Percentiles rank a stretch among this genome's conserved stretches.
Evolutionary conservation across 2,888 invertebrate species (phyloP).

Genomic region (Phaonia tiefii): DNA sequence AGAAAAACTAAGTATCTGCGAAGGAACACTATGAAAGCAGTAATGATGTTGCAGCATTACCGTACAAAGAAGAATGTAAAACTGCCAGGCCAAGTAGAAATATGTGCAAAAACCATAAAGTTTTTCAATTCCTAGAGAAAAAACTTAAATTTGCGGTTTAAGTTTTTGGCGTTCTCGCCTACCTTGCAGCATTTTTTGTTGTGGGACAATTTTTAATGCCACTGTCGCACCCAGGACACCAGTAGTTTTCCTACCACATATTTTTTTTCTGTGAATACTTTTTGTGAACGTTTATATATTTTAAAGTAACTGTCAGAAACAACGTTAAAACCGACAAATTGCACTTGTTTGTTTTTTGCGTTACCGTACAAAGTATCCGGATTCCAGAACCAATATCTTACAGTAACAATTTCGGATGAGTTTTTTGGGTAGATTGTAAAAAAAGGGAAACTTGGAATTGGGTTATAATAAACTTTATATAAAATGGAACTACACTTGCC

Average conservation of each 20-base stretch:
- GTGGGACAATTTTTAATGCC: neutral
- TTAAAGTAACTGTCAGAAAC: slow-evolving; percentile 57
- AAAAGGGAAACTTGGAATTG: slow-evolving; percentile 20
- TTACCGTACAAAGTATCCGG: neutral
- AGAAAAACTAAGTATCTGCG: slow-evolving; percentile 15
- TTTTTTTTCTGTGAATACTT: neutral
- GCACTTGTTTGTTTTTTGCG: slow-evolving; percentile 9
- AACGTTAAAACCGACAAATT: slow-evolving; percentile 52
- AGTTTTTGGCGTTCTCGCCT: too few relatives aligned
- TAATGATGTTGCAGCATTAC: neutral
- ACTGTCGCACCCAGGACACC: neutral
- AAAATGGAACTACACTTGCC: slow-evolving; percentile 27
- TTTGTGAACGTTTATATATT: slow-evolving; percentile 2
- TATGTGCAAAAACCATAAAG: slow-evolving; percentile 31
- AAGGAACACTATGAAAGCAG: neutral
- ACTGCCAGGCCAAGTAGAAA: slow-evolving; percentile 13
- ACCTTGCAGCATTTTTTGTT: neutral
- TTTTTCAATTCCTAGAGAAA: slow-evolving; percentile 16
- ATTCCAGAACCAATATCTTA: neutral
- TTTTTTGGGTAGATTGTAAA: neutral
- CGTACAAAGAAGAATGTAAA: neutral
- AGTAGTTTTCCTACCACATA: neutral
- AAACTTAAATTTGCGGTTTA: slow-evolving; percentile 30
- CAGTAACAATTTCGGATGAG: neutral
- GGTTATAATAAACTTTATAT: slow-evolving; percentile 23